phyloP scores from a whole-genome alignment of 2,888 invertebrate species.

The Volucella zonaria region DNA sequence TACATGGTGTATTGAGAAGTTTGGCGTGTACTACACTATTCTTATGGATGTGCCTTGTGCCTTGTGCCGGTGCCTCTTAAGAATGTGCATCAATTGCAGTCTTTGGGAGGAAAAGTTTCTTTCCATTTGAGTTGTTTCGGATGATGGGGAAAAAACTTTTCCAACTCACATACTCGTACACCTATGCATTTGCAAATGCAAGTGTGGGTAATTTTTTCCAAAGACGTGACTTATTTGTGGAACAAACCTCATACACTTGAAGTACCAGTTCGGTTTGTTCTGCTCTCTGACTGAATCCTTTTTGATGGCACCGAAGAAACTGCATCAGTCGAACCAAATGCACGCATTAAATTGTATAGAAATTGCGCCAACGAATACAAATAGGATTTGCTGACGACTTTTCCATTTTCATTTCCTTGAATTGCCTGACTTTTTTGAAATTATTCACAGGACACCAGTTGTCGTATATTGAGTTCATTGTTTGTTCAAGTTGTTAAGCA shows the following conservation, averaged over 20 bases:
- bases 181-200: constrained; percentile 45
- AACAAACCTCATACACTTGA: constrained; percentile 49
- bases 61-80: constrained; percentile 20
- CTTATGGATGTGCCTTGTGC: background rate
- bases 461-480: constrained; percentile 59
- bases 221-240: constrained; percentile 73
- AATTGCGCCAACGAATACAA: constrained; percentile 1
- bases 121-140: constrained; percentile 65
- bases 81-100: constrained; percentile 70
- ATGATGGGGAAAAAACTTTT: constrained; percentile 56
- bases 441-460: constrained; percentile 22
- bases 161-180: background rate
- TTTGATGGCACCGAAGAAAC: background rate
- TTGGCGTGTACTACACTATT: constrained; percentile 20
- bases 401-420: constrained; percentile 1
- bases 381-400: background rate
- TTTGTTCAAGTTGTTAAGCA: constrained; percentile 66
- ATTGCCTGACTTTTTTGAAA: constrained; percentile 2
- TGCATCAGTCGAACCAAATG: constrained; percentile 40
- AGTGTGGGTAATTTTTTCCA: constrained; percentile 71
- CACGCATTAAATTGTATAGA: constrained; percentile 34
- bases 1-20: constrained; percentile 63
- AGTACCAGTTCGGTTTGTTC: constrained; percentile 42
- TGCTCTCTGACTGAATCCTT: background rate
- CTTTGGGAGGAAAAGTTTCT: constrained; percentile 28